phyloP scores from a whole-genome alignment of 2,797 vertebrate species.

The Tamandua tetradactyla region DNA sequence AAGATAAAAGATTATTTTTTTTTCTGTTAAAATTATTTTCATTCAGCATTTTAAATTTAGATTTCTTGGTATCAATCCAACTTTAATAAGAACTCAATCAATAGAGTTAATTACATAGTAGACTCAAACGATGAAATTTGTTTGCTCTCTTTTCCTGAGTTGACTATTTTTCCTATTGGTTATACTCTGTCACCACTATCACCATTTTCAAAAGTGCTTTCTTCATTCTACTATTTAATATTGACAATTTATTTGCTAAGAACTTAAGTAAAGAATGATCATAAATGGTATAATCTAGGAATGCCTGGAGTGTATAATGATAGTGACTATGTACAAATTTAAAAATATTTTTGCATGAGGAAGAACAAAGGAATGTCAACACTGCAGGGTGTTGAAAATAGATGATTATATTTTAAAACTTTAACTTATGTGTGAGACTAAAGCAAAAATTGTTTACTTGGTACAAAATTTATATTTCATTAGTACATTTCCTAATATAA shows the following conservation, averaged over 20 bases:
- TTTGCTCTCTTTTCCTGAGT: neutral
- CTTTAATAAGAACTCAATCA: neutral
- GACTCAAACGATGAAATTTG: neutral
- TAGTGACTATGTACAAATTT: too few species aligned
- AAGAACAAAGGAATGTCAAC: too few species aligned
- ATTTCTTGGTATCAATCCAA: neutral
- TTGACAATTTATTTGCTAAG: neutral
- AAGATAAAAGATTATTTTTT: neutral
- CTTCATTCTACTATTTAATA: neutral
- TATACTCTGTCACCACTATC: neutral
- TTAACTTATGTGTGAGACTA: too few species aligned
- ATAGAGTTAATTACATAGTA: neutral
- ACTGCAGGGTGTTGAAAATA: too few species aligned
- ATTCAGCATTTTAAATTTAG: neutral
- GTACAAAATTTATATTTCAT: too few species aligned
- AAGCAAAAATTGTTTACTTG: too few species aligned
- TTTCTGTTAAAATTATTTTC: conserved; percentile 1
- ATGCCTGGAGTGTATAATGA: too few species aligned
- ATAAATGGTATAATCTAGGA: too few species aligned
- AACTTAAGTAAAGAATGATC: neutral
- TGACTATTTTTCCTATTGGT: neutral
- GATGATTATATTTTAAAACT: too few species aligned
- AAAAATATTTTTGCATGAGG: too few species aligned
- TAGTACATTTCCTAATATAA: too few species aligned
- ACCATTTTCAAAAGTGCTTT: neutral